phyloP scores from a whole-genome alignment of 1,140 invertebrate genomes.

The Drosophila setifemur region DNA sequence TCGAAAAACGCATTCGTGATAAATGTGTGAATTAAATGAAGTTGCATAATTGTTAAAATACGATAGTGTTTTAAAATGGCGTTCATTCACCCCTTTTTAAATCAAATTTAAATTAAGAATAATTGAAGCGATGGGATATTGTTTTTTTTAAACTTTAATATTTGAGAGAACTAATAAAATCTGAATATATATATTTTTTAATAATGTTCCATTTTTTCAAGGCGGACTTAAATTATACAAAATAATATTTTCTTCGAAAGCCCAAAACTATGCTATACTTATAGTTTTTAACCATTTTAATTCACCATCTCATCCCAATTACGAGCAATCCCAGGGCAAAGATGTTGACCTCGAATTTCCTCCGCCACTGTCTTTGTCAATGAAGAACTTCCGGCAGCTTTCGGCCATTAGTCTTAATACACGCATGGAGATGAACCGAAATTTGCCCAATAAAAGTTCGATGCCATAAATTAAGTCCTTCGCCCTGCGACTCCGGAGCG shows the following conservation, averaged over 20 bases:
- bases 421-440: conserved; percentile 79
- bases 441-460: conserved; percentile 81
- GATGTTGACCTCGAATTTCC: conserved; percentile 28
- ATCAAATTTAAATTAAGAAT: conserved; percentile 1
- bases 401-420: conserved; percentile 79
- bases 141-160: too few relatives aligned
- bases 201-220: too few relatives aligned
- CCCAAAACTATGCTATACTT: conserved; percentile 19
- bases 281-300: background rate
- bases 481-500: background rate
- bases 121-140: too few relatives aligned
- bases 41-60: conserved; percentile 66
- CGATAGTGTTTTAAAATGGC: conserved; percentile 31
- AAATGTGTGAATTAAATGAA: conserved; percentile 63
- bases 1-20: conserved; percentile 47
- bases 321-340: background rate
- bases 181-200: too few relatives aligned
- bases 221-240: too few relatives aligned
- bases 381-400: conserved; percentile 66
- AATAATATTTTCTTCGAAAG: background rate
- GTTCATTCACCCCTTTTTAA: background rate
- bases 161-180: too few relatives aligned
- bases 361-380: conserved; percentile 48
- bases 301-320: background rate
- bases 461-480: conserved; percentile 76